phyloP scores from a whole-genome alignment of 2,797 vertebrate species.

The Fundulus diaphanus region DNA sequence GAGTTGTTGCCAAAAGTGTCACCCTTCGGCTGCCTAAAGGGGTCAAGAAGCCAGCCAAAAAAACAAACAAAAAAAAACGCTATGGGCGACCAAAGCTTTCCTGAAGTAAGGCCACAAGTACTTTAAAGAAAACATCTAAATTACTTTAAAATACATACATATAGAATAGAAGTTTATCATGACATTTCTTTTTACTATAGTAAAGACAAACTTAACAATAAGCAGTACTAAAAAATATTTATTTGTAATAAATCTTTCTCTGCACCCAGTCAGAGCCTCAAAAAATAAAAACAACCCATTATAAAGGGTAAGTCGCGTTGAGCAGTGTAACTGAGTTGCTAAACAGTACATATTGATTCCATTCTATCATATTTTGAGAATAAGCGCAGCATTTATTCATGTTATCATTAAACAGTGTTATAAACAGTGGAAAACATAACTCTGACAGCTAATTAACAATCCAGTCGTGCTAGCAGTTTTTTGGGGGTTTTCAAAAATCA shows the following conservation, averaged over 20 bases:
- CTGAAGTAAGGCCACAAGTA: conserved; percentile 10
- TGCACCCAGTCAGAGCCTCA: not conserved
- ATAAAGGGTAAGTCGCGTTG: not conserved
- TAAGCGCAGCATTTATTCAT: too few relatives aligned
- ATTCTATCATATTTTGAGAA: not conserved
- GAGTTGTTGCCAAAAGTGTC: conserved; percentile 73
- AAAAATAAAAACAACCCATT: not conserved
- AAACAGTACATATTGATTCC: not conserved
- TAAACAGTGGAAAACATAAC: not conserved
- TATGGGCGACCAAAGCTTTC: conserved; percentile 29
- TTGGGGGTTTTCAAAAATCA: not conserved
- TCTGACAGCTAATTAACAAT: not conserved
- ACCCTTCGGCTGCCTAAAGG: conserved; percentile 45
- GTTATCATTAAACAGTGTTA: too few relatives aligned
- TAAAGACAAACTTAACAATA: not conserved
- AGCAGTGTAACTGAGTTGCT: not conserved
- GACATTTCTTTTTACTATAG: not conserved
- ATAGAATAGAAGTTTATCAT: not conserved
- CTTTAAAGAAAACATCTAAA: not conserved
- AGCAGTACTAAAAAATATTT: not conserved
- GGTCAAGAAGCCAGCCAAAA: conserved; percentile 39
- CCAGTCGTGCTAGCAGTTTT: not conserved
- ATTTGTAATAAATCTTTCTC: not conserved
- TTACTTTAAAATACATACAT: not conserved
- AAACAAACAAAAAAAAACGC: not conserved